These are phyloP conservation scores for Phalacrocorax pelagicus DNA, from an alignment of 2,113 vertebrate species.

Conservation along the genomic window DNA sequence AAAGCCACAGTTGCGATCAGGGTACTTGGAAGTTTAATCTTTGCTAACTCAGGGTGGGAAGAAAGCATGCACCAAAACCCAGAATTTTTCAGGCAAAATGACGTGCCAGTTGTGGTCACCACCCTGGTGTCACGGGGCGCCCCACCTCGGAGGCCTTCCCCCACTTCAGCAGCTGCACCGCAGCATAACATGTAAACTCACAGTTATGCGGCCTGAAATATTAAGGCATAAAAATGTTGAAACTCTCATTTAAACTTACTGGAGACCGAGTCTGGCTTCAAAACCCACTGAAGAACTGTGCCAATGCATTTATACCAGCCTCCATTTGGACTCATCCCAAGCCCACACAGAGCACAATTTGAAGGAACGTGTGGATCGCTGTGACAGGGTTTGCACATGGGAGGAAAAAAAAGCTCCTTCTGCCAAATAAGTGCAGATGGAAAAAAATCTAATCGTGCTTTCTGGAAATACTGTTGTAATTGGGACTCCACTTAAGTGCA, in stretches of 20 bases:
- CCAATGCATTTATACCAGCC: neutral
- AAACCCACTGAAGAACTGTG: neutral
- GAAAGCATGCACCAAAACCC: neutral
- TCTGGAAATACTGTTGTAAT: neutral
- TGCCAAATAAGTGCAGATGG: neutral
- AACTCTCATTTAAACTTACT: neutral
- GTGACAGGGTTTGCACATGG: neutral
- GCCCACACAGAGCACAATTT: neutral
- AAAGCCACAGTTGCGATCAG: neutral
- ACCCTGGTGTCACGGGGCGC: neutral
- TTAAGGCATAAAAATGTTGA: neutral
- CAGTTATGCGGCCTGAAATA: neutral
- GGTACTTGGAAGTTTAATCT: neutral
- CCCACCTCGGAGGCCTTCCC: neutral
- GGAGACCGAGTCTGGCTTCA: neutral
- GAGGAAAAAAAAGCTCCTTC: neutral
- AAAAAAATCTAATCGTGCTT: neutral
- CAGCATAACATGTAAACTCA: neutral
- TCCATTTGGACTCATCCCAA: neutral
- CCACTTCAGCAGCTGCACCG: neutral
- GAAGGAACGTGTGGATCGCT: neutral
- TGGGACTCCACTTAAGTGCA: neutral
- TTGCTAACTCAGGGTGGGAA: neutral
- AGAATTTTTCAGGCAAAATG: neutral
- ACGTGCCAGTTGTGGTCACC: neutral